A percentile compares a stretch with the other conserved stretches of the same genome.
These are phyloP conservation scores for Apoda limacodes DNA, from an alignment of 2,888 invertebrate genomes.

Conservation along the genomic window DNA sequence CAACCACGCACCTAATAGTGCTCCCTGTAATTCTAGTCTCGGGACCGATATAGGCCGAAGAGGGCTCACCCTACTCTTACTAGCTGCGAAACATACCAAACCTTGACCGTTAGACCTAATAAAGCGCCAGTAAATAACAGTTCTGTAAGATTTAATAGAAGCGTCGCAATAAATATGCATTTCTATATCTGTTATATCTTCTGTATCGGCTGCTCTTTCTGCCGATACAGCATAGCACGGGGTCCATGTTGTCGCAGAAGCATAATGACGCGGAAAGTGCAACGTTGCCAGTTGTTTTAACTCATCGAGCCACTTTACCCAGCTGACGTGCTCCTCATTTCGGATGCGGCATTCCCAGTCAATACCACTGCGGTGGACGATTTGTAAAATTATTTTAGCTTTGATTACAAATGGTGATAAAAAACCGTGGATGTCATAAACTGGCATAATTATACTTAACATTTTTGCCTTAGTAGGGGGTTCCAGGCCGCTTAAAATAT, in stretches of 20 bases:
- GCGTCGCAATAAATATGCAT: constrained; percentile 25
- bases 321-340: constrained; percentile 6
- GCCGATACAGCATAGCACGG: constrained; percentile 5
- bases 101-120: constrained; percentile 10
- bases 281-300: constrained; percentile 4
- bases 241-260: constrained; percentile 6
- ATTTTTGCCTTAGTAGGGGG: too few relatives aligned
- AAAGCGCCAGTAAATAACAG: constrained; percentile 21
- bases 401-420: too few relatives aligned
- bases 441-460: too few relatives aligned
- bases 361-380: constrained; percentile 16
- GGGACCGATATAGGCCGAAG: neutral
- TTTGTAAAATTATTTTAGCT: constrained; percentile 16
- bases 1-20: too few relatives aligned
- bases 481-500: constrained; percentile 9
- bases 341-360: constrained; percentile 17
- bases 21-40: too few relatives aligned
- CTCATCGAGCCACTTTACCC: constrained; percentile 8
- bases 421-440: too few relatives aligned
- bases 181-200: constrained; percentile 7
- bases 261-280: constrained; percentile 12
- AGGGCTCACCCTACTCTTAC: constrained; percentile 10
- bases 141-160: constrained; percentile 21
- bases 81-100: constrained; percentile 12
- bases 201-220: neutral